Conservation (phyloP, 2,888 invertebrate species). For the Clistopyga incitator region DNA sequence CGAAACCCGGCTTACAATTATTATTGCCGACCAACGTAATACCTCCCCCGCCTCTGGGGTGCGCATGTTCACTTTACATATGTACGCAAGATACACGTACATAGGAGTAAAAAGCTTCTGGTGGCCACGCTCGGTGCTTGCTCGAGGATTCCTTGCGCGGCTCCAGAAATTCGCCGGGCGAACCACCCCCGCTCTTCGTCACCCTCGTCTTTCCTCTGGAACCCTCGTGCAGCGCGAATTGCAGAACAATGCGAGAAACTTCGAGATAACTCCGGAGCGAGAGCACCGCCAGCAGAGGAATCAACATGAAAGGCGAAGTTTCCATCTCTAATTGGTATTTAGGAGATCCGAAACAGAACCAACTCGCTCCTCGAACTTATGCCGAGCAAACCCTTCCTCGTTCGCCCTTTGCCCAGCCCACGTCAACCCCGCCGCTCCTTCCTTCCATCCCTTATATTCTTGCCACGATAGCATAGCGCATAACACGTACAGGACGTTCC, state of each 20-base stretch:
- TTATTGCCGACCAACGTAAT: slow-evolving; percentile 38
- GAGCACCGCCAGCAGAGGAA: slow-evolving; percentile 72
- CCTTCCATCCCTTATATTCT: slow-evolving; percentile 57
- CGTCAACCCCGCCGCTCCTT: slow-evolving; percentile 28
- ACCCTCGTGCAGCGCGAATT: slow-evolving; percentile 67
- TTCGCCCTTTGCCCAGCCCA: slow-evolving; percentile 62
- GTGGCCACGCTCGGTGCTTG: slow-evolving; percentile 23
- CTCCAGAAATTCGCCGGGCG: slow-evolving; percentile 40
- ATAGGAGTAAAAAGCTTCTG: slow-evolving; percentile 11
- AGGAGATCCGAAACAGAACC: slow-evolving; percentile 82
- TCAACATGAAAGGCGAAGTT: slow-evolving; percentile 84
- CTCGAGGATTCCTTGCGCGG: slow-evolving; percentile 49
- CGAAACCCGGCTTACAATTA: slow-evolving; percentile 39
- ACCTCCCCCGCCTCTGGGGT: slow-evolving; percentile 7
- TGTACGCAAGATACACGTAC: slow-evolving; percentile 34
- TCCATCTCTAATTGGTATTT: slow-evolving; percentile 83
- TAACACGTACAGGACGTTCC: slow-evolving; percentile 39
- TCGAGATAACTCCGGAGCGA: slow-evolving; percentile 80
- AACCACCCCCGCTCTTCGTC: slow-evolving; percentile 32
- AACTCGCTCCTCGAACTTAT: slow-evolving; percentile 69
- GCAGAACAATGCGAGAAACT: slow-evolving; percentile 82
- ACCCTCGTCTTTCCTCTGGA: slow-evolving; percentile 53
- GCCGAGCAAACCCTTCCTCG: slow-evolving; percentile 66
- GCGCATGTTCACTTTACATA: slow-evolving; percentile 57
- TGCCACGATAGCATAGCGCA: slow-evolving; percentile 44